A percentile compares a stretch with the other conserved stretches of the same genome.
Evolutionary conservation across 2,797 vertebrate genomes (phyloP).

Genomic region (Sebastes melanostomus): DNA sequence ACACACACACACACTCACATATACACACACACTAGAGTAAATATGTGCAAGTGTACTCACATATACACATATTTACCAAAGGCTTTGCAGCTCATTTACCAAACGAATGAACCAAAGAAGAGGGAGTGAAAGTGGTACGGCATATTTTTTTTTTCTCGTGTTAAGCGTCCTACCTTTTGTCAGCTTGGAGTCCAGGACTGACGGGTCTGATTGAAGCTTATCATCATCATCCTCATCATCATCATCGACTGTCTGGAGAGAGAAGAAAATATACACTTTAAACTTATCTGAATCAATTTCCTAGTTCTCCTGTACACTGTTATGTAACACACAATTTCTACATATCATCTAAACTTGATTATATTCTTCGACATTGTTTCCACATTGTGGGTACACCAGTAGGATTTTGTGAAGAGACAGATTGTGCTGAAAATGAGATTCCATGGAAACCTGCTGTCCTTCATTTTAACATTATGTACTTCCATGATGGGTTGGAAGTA

Average conservation of each 20-base stretch:
- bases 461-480: slow-evolving; percentile 6
- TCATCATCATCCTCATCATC: not conserved
- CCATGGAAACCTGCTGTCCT: not conserved
- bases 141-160: not conserved
- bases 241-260: slow-evolving; percentile 26
- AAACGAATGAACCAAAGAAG: not conserved
- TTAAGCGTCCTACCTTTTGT: slow-evolving; percentile 87
- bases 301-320: not conserved
- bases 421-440: slow-evolving; percentile 28
- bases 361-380: not conserved
- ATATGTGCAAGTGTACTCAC: not conserved
- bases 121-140: not conserved
- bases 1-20: not conserved
- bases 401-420: slow-evolving; percentile 4
- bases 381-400: not conserved
- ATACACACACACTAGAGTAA: slow-evolving; percentile 19
- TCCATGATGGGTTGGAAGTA: not conserved
- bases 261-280: not conserved
- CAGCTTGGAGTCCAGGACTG: slow-evolving; percentile 83
- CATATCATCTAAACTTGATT: not conserved
- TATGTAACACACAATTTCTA: not conserved
- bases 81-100: slow-evolving; percentile 44
- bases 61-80: slow-evolving; percentile 7
- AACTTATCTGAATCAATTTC: not conserved
- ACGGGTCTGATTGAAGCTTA: slow-evolving; percentile 61